Evolutionary conservation across 1,140 invertebrate genomes (phyloP).

Genomic region (Metopolophium dirhodum): DNA sequence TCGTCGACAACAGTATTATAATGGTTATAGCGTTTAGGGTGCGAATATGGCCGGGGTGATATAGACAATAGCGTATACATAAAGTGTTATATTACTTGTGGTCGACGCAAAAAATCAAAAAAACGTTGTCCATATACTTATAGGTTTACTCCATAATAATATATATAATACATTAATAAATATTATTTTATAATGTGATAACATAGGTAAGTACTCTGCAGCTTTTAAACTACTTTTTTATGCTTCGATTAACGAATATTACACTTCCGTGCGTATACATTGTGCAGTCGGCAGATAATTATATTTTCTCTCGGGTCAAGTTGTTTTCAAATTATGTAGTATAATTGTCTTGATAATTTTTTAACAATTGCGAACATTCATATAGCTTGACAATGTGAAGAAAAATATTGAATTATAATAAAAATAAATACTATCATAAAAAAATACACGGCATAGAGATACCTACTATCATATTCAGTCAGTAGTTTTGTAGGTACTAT

Average conservation of each 20-base stretch:
- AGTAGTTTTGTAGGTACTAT: too few species aligned
- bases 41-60: neutral
- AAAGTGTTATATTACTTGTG: neutral
- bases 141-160: neutral
- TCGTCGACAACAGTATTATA: neutral
- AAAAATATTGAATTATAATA: too few species aligned
- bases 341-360: too few species aligned
- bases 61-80: neutral
- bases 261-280: neutral
- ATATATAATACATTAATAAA: neutral
- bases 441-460: too few species aligned
- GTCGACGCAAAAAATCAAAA: neutral
- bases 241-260: neutral
- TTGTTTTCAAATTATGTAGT: neutral
- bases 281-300: too few species aligned
- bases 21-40: neutral
- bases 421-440: too few species aligned
- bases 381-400: too few species aligned
- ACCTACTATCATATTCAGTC: too few species aligned
- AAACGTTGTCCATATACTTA: neutral
- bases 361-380: too few species aligned
- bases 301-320: neutral
- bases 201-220: neutral
- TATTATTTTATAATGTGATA: neutral
- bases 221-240: neutral